Conservation (phyloP, 2,797 vertebrate species). For the Dendrocincla tyrannina region DNA sequence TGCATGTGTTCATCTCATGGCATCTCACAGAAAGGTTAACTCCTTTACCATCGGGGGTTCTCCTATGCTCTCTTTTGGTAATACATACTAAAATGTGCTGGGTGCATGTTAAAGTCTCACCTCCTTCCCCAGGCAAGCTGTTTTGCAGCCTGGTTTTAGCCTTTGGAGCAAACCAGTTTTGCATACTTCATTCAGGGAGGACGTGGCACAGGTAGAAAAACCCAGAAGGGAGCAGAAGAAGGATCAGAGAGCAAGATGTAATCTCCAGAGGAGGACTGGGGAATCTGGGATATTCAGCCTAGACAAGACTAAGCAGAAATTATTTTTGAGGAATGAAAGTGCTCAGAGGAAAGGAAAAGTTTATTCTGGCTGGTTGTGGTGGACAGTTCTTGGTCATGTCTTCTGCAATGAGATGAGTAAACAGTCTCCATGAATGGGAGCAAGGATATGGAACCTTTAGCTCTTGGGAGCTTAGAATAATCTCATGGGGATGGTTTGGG, state of each 20-base stretch:
- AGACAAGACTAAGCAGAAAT: neutral
- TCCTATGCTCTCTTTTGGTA: neutral
- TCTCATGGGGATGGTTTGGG: neutral
- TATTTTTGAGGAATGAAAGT: neutral
- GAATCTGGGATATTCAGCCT: neutral
- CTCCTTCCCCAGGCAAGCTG: neutral
- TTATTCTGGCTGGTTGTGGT: neutral
- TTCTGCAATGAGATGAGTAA: neutral
- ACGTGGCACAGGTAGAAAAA: neutral
- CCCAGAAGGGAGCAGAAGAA: neutral
- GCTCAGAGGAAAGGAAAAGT: neutral
- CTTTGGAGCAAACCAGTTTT: neutral
- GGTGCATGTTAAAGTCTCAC: neutral
- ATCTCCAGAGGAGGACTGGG: neutral
- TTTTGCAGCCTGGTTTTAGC: neutral
- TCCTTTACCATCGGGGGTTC: neutral
- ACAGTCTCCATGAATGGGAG: neutral
- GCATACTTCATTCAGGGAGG: rapidly evolving
- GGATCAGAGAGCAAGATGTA: neutral
- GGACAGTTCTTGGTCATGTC: neutral
- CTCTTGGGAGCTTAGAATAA: neutral
- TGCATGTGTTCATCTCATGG: neutral
- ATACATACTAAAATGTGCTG: neutral
- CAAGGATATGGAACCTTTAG: neutral
- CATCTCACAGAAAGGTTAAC: neutral